These are phyloP conservation scores for Caenorhabditis macrosperma DNA, from an alignment of 2,888 invertebrate species.

Conservation along the genomic window DNA sequence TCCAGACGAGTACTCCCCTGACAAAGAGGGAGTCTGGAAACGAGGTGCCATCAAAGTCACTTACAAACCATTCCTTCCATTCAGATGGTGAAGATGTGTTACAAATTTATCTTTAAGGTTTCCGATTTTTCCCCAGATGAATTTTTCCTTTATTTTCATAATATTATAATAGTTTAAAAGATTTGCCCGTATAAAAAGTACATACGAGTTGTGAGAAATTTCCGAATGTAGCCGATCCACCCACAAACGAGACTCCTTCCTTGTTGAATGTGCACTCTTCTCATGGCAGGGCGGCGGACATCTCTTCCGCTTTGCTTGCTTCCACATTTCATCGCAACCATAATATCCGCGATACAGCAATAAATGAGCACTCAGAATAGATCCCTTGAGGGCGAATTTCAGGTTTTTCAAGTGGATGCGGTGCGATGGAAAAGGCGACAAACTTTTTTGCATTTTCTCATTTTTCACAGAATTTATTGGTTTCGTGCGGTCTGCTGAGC, in stretches of 20 bases:
- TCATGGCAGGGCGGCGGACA: too few species aligned
- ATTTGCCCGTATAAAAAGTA: too few species aligned
- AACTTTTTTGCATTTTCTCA: conserved; percentile 5
- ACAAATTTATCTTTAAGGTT: background rate
- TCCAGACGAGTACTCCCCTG: conserved; percentile 34
- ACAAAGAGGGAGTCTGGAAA: conserved; percentile 43
- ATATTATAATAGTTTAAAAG: too few species aligned
- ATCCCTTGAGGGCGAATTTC: conserved; percentile 13
- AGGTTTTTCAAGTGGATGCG: conserved; percentile 7
- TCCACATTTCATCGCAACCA: background rate
- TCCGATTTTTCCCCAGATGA: too few species aligned
- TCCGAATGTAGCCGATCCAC: too few species aligned
- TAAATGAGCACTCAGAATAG: background rate
- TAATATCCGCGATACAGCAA: background rate
- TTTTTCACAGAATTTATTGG: conserved; percentile 5
- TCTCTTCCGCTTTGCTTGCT: too few species aligned
- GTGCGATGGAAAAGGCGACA: conserved; percentile 3
- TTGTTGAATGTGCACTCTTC: too few species aligned
- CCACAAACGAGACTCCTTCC: too few species aligned
- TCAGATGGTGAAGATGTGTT: conserved; percentile 37
- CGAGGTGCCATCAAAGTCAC: conserved; percentile 51
- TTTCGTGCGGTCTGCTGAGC: background rate
- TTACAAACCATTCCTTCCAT: conserved; percentile 55
- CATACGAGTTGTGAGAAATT: too few species aligned
- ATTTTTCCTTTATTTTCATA: too few species aligned